Base-by-base conservation (phyloP, 2,888 invertebrate genomes). In the Eumerus sabulonum region DNA sequence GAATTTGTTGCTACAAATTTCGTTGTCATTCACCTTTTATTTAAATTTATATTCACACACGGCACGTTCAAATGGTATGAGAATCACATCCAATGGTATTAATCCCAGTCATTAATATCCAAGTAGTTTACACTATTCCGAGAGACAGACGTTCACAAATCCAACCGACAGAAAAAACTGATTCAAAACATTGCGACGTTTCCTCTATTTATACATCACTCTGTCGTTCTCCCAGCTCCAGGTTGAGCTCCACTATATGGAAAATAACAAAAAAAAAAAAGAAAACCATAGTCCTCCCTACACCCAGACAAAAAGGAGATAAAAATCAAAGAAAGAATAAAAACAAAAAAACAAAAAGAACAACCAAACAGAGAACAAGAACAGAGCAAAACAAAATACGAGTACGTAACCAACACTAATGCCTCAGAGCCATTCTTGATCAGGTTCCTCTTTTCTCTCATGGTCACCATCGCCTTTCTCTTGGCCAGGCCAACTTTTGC, bases 111-210 rank as follows among this genome's bases (percentile, higher is more conserved):
- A 13, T 42, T 50, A 13, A 38, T 42, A 54, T 54, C 13, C 44
- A 45, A n/a, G 40, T 64, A 51, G 13, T 59, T 59, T 42, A 27
- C 38, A 68, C 50, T 54, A 36, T 53, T 54, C 19, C n/a, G 51
- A 56, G 48, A 40, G 27, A 27, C 9, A 48, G 48, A 64, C 62
- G 63, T 64, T 73, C 63, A 48, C 59, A 19, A 63, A 36, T 53
- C 53, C 40, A 68, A 68, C 77, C 72, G 77, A 73, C 77, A 51
- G 77, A 59, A 73, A 79, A 73, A 79, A 79, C 77, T 79, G 68
- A 73, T 73, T 73, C 68, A 42, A 63, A 44, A 42, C 67, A 14
- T 38, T 14, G 53, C 18, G 47, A 59, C 54, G 53, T 27, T 68
- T 57, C 77, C 67, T 54, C 73, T 79, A 79, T 79, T 79, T 79